Evolutionary conservation across 2,113 vertebrate genomes (phyloP).

Genomic region (Poicephalus gulielmi): DNA sequence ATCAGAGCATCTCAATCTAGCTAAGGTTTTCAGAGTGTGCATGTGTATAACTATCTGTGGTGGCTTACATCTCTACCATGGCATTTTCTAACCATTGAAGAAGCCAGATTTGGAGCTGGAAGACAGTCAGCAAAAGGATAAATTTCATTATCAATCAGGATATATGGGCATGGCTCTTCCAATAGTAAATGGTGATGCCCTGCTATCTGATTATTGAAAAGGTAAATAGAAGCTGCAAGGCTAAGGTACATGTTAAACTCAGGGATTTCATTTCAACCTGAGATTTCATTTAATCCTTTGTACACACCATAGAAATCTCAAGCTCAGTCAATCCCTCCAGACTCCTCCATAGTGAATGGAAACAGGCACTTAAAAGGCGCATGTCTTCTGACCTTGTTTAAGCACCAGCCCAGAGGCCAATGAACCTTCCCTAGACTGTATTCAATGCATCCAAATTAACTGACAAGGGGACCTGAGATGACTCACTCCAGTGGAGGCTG

Average conservation of each 20-base stretch:
- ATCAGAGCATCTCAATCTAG: background rate
- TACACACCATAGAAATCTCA: background rate
- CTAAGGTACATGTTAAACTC: background rate
- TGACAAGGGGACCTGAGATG: background rate
- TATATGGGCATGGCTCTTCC: background rate
- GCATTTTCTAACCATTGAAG: background rate
- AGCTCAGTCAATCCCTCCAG: background rate
- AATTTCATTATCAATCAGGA: background rate
- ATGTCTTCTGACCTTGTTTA: background rate
- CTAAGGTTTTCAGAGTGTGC: too few relatives aligned
- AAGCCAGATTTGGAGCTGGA: background rate
- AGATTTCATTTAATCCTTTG: background rate
- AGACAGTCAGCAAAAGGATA: background rate
- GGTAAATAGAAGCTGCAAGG: background rate
- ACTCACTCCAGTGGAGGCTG: background rate
- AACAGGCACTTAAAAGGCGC: background rate
- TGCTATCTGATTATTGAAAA: background rate
- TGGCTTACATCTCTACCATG: background rate
- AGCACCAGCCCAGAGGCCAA: background rate
- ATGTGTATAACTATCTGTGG: too few relatives aligned
- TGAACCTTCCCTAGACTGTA: background rate
- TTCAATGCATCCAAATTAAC: background rate
- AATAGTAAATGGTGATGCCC: fast-evolving
- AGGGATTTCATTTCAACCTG: background rate
- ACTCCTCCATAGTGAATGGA: background rate